Base-by-base conservation (phyloP, 1,140 invertebrate species). In the Drosophila hydei region DNA sequence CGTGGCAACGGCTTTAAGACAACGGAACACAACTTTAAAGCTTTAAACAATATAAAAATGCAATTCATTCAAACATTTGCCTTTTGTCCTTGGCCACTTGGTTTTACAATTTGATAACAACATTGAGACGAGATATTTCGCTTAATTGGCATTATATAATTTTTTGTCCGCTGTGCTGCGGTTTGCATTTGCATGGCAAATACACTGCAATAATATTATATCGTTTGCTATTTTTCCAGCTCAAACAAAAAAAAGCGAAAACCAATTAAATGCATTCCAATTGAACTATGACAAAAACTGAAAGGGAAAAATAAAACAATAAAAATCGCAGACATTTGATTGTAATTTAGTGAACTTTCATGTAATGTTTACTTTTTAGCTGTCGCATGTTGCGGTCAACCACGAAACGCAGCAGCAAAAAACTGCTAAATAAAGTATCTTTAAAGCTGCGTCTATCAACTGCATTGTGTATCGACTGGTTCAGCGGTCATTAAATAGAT, bases 261-360 rank as follows among this genome's bases (percentile, higher is more conserved):
- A 77, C 76, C 80, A 85, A 70, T 85, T 85, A 85, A 84, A 80
- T 76, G 51, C 51, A 79, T 75, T 84, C 61, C 68, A 48, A 72
- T 63, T 75, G 1, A 19, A 18, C 16, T 19, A 9, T 18, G 3
- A 64, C 30, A 77, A 84, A 78, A 23, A 18, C 16, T 33, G 6
- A 14, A 8, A 14, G 3, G 6, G 1, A 18, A 56, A 56, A 27
- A 60, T 56, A 65, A 45, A 14, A 18, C 1, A 59, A 33, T 19
- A 61, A 27, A 61, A 23, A 23, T 52, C 18, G 48, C 51, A 63
- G 59, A 73, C 77, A 70, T 67, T 81, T 74, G 63, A 65, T 36
- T 43, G 62, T 54, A 76, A 76, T 80, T 80, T 76, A 80, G 67
- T 70, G 30, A 64, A 59, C 33, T 47, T 75, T 60, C 54, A 21